phyloP scores from a whole-genome alignment of 2,888 invertebrate species.

The Volucella inflata region DNA sequence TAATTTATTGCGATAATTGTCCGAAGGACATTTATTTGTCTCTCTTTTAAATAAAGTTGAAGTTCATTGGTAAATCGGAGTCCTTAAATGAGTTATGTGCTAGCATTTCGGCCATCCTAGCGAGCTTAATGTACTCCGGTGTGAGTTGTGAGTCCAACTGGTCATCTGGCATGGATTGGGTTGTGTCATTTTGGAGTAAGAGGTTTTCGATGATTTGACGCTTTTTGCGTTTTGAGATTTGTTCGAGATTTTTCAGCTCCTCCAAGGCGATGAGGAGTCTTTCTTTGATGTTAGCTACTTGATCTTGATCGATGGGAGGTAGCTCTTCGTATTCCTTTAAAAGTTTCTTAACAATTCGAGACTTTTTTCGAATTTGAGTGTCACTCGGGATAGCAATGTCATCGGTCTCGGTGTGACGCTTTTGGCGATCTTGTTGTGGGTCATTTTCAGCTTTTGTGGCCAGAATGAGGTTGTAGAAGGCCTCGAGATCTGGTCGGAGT shows the following conservation, averaged over 20 bases:
- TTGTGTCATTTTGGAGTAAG: constrained; percentile 4
- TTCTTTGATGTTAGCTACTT: constrained; percentile 77
- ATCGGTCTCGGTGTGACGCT: constrained; percentile 76
- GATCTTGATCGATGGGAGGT: constrained; percentile 79
- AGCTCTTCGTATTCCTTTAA: constrained; percentile 80
- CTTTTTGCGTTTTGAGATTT: constrained; percentile 25
- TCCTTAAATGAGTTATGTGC: constrained; percentile 57
- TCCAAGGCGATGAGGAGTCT: constrained; percentile 76
- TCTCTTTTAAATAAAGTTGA: constrained; percentile 41
- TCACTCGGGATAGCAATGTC: constrained; percentile 76
- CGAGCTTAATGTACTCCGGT: constrained; percentile 51
- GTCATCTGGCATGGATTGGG: not conserved
- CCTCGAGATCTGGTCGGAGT: constrained; percentile 79
- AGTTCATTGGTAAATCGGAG: constrained; percentile 44
- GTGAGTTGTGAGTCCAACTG: constrained; percentile 16
- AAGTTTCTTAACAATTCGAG: constrained; percentile 81
- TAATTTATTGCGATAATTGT: not conserved
- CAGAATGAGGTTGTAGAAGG: constrained; percentile 81
- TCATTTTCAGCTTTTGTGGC: constrained; percentile 77
- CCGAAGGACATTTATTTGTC: constrained; percentile 57
- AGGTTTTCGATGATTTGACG: constrained; percentile 21
- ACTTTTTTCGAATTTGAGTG: constrained; percentile 78
- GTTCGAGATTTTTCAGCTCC: constrained; percentile 32
- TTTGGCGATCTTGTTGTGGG: constrained; percentile 76
- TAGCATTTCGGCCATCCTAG: constrained; percentile 61